A percentile compares a stretch with the other conserved stretches of the same genome.
phyloP scores from a whole-genome alignment of 1,140 invertebrate genomes.

The Acyrthosiphon pisum region DNA sequence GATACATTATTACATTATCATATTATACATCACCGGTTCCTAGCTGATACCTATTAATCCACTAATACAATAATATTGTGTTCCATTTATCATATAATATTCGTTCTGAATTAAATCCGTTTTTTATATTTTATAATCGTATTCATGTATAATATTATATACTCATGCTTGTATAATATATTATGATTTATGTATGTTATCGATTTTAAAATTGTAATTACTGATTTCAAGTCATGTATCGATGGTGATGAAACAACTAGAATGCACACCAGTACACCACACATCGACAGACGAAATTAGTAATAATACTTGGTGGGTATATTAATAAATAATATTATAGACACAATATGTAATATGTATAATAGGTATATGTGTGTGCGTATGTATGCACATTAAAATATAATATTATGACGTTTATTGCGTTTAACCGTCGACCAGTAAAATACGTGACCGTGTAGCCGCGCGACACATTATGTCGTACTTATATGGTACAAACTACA shows the following conservation, averaged over 20 bases:
- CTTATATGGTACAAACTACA: not conserved
- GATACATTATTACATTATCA: no score
- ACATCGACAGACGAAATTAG: not conserved
- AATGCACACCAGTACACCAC: not conserved
- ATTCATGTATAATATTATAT: not conserved
- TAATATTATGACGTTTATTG: not conserved
- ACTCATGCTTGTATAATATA: not conserved
- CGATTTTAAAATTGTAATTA: not conserved
- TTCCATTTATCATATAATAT: not conserved
- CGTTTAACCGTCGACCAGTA: not conserved
- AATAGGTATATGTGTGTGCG: not conserved
- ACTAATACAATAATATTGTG: not conserved
- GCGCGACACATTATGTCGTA: not conserved
- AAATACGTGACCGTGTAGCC: not conserved
- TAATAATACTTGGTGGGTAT: not conserved
- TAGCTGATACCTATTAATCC: not conserved
- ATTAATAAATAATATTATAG: conserved; percentile 13
- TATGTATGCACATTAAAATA: not conserved
- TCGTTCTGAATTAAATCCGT: not conserved
- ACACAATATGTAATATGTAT: no score
- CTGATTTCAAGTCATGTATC: not conserved
- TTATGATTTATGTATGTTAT: not conserved
- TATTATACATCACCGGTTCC: not conserved
- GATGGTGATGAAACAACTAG: not conserved
- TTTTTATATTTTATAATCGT: not conserved